Evolutionary conservation across 2,888 invertebrate genomes (phyloP), one percentile per base, ranked within the genome.

Genomic region (Hyppa rectilinea): DNA sequence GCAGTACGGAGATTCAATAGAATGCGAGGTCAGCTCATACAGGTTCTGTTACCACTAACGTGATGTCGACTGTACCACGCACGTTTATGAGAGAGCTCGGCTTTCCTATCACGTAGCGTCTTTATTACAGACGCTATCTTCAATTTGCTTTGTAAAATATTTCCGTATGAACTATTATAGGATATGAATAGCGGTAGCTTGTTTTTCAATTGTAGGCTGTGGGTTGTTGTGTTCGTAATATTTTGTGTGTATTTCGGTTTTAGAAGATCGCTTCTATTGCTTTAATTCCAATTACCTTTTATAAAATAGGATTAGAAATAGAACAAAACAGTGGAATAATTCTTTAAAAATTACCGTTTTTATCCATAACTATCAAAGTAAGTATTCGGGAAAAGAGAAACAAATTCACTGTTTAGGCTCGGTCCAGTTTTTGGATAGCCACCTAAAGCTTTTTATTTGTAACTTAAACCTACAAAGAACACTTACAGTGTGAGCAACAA

Each of bases 121-220:
- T 81, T 76, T 83, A 76, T 83, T 79, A 79, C 76, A 50, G 10
- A 49, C 64, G 71, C 72, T 81, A 77, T 79, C 84, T 83, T 31
- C 82, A 74, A 83, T 83, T 83, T 83, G 83, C 68, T 53, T 66
- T 68, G 65, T 79, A 66, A 81, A 83, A 81, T 82, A 69, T 71
- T 73, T 66, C 69, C 52, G 40, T 64, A 71, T 82, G 52, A 78
- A 80, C 55, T 64, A 66, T 75, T 66, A 55, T 9, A 53, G 20
- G 50, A 50, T 70, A 67, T 53, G 56, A 71, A 80, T 71, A 49
- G 56, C 38, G 26, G 56, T 64, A n/a, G n/a, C 23, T 31, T 66
- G 9, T 45, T 62, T 64, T 56, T 76, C 43, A 66, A 63, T 62
- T 63, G 52, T n/a, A 14, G 58, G 4, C 7, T 40, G 26, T 7